Evolutionary conservation across 1,140 invertebrate species (phyloP).

Genomic region (Lutraria rhynchaena): DNA sequence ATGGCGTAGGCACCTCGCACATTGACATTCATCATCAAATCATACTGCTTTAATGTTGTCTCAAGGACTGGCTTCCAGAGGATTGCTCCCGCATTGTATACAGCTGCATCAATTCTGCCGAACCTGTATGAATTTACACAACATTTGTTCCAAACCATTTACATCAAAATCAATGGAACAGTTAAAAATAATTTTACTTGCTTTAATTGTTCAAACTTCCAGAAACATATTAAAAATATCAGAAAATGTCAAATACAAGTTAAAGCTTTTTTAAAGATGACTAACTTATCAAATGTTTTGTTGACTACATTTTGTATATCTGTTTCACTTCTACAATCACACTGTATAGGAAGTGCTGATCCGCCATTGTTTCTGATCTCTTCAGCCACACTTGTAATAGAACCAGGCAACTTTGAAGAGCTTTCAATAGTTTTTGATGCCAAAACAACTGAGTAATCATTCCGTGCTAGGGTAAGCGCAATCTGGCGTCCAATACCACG

Average conservation of each 20-base stretch:
- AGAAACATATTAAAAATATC: background rate
- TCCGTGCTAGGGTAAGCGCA: slow-evolving; percentile 66
- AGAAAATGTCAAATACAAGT: background rate
- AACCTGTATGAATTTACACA: slow-evolving; percentile 61
- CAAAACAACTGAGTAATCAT: slow-evolving; percentile 71
- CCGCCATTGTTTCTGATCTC: slow-evolving; percentile 68
- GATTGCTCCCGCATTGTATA: slow-evolving; percentile 76
- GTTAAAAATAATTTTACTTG: too few species aligned
- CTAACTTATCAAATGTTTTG: slow-evolving; percentile 58
- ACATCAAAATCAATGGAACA: too few species aligned
- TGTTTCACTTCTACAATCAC: slow-evolving; percentile 66
- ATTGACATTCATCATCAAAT: slow-evolving; percentile 74
- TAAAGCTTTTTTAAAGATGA: background rate
- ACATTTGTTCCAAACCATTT: too few species aligned
- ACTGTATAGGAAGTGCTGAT: slow-evolving; percentile 64
- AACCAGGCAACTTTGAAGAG: slow-evolving; percentile 63
- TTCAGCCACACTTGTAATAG: slow-evolving; percentile 65
- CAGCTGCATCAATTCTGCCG: slow-evolving; percentile 69
- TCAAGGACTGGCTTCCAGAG: slow-evolving; percentile 70
- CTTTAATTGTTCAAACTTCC: background rate
- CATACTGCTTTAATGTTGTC: slow-evolving; percentile 70
- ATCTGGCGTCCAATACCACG: slow-evolving; percentile 74
- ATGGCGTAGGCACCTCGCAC: slow-evolving; percentile 70
- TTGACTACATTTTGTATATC: slow-evolving; percentile 65
- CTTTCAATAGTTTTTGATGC: slow-evolving; percentile 69